Evolutionary conservation across 2,113 vertebrate genomes (phyloP), one percentile per base, ranked within the genome.

Genomic region (Larimichthys crocea): DNA sequence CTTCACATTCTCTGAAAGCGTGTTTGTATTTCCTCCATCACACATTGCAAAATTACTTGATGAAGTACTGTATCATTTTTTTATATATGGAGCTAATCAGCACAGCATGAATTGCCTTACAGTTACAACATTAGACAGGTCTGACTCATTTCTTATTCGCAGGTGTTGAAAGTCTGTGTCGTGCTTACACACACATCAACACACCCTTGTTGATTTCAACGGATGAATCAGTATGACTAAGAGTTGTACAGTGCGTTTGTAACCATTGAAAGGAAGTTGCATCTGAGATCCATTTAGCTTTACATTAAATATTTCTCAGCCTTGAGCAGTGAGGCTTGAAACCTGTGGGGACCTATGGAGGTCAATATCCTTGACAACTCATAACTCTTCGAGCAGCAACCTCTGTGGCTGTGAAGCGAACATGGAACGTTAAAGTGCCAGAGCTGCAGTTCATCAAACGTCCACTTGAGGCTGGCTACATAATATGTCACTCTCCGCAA

Each of bases 61-160:
- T 52, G 5, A 75, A 35, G 20, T 22, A 8, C 46, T 62, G 16
- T 22, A 3, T 55, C 9, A 46, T 50, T 1, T 40, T 40, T n/a
- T n/a, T 55, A 17, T 14, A 10, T 61, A 3, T 49, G 12, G 0
- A 19, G 31, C 14, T 46, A 10, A 48, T 5, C 26, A 9, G 14
- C 31, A 62, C 50, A 63, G 48, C 24, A 46, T 26, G 11, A 50
- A 31, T 57, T 0, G 0, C 9, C 42, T 52, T 26, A 71, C 0
- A 2, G 14, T 16, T 16, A 57, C 24, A 57, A 14, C 12, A 1
- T 57, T 26, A 57, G 14, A 15, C 5, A 15, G 22, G 19, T 67
- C n/a, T 71, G 29, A 72, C 42, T 49, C 14, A 67, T 52, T 19
- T 22, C 63, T 63, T 31, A 7, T 50, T 74, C 20, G n/a, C 26